Conservation (phyloP, 2,797 vertebrate species). For the Lutra lutra region DNA sequence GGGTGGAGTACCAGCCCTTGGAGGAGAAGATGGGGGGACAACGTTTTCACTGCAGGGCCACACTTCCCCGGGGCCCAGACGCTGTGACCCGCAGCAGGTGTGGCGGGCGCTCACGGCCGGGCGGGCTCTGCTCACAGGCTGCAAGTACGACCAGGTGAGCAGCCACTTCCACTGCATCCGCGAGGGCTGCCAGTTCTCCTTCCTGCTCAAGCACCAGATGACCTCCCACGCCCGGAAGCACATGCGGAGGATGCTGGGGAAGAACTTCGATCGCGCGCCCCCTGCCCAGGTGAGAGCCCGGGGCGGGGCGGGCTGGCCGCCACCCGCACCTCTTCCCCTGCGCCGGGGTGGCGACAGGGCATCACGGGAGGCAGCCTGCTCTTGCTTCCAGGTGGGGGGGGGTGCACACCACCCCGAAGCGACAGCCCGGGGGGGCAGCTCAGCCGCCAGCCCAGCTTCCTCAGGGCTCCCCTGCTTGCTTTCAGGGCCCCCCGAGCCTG, state of each 20-base stretch:
- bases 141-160: slow-evolving; percentile 99
- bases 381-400: slow-evolving; percentile 85
- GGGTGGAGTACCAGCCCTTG: not conserved
- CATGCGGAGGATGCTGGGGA: slow-evolving; percentile 99
- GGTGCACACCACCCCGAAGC: slow-evolving; percentile 82
- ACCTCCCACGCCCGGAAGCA: slow-evolving; percentile 99
- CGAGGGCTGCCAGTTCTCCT: slow-evolving; percentile 99
- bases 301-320: accelerated
- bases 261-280: slow-evolving; percentile 97
- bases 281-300: slow-evolving; percentile 92
- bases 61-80: not conserved
- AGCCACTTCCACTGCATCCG: slow-evolving; percentile 99
- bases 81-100: not conserved
- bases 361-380: accelerated
- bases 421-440: slow-evolving; percentile 87
- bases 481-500: slow-evolving; percentile 87
- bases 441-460: slow-evolving; percentile 86
- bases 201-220: slow-evolving; percentile 99
- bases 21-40: not conserved
- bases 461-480: slow-evolving; percentile 84
- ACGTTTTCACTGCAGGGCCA: not conserved
- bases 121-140: slow-evolving; percentile 87
- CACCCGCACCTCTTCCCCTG: accelerated
- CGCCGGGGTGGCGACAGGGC: accelerated
- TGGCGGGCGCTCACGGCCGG: not conserved